Conservation (phyloP, 2,113 vertebrate species). For the Leptosomus discolor region DNA sequence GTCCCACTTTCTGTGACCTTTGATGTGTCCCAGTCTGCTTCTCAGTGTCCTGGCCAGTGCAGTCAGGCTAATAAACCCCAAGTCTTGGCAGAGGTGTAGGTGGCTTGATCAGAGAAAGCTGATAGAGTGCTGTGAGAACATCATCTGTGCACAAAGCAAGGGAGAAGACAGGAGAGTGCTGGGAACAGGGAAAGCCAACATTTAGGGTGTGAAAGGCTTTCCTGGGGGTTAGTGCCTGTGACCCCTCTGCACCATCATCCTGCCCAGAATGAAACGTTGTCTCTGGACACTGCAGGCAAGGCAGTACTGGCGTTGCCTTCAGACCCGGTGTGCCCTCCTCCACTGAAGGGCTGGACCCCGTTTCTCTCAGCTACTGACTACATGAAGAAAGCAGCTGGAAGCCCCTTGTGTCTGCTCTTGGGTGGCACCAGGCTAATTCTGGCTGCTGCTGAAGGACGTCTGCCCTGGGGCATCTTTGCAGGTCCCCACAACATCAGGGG, state of each 20-base stretch:
- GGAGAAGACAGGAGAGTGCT: not conserved
- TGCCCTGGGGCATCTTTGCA: not conserved
- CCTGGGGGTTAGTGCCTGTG: not conserved
- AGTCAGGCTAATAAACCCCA: rapidly evolving
- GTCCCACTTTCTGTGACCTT: not conserved
- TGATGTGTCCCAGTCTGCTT: not conserved
- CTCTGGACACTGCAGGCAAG: not conserved
- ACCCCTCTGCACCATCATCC: not conserved
- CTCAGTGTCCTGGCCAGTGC: not conserved
- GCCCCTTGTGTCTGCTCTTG: not conserved
- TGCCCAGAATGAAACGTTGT: not conserved
- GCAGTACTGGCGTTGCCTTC: not conserved
- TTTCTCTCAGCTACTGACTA: not conserved
- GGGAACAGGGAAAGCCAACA: not conserved
- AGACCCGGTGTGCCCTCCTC: not conserved
- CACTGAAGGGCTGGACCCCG: no score
- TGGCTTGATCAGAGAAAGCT: not conserved
- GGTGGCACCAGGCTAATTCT: not conserved
- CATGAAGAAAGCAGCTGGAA: not conserved
- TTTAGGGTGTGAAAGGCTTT: not conserved
- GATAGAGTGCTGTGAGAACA: not conserved
- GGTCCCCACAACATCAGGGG: rapidly evolving
- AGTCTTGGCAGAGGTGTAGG: rapidly evolving
- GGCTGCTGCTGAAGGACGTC: not conserved
- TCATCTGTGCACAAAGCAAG: not conserved